Evolutionary conservation across 2,113 vertebrate genomes (phyloP), one percentile per base, ranked within the genome.

Genomic region (Pollimyrus isidori): DNA sequence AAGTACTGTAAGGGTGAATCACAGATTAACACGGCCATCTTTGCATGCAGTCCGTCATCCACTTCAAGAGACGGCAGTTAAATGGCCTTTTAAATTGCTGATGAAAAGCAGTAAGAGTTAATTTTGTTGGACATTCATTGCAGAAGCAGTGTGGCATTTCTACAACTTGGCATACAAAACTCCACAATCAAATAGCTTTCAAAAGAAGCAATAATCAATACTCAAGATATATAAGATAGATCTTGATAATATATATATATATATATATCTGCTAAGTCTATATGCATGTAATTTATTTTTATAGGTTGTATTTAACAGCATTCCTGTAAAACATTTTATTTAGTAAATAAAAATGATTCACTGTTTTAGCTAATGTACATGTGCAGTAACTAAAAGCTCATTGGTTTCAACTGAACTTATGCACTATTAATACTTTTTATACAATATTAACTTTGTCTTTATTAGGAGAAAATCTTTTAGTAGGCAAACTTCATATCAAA

Each of bases 81-180:
- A 50, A 30, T 86, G 76, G 73, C 52, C 35, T 88, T 49, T 48
- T 56, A 21, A 26, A 58, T 23, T 73, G 45, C 35, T 88, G 52
- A 39, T 26, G 52, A 83, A 76, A 62, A 23, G 21, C 17, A 88
- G 49, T 58, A 84, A 45, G 48, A 86, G 52, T 49, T 76, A 58
- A 69, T 85, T 42, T 46, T n/a, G n/a, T 35, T 58, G 69, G 42
- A 92, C 93, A 93, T 88, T 15, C 88, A 93, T 3, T 50, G 10
- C 89, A 93, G 90, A 90, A 17, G 69, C 15, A 88, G 58, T 19
- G 10, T 49, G 58, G 4, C 9, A 69, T 94, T 94, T 94, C 94
- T 91, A 88, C 92, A 92, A 91, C 90, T 93, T 90, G 91, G 56
- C 92, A 89, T 94, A 94, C 91, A 95, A 94, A 62, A 87, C 15